phyloP scores from a whole-genome alignment of 23 tunicate genomes.

The Ciona savignyi region DNA sequence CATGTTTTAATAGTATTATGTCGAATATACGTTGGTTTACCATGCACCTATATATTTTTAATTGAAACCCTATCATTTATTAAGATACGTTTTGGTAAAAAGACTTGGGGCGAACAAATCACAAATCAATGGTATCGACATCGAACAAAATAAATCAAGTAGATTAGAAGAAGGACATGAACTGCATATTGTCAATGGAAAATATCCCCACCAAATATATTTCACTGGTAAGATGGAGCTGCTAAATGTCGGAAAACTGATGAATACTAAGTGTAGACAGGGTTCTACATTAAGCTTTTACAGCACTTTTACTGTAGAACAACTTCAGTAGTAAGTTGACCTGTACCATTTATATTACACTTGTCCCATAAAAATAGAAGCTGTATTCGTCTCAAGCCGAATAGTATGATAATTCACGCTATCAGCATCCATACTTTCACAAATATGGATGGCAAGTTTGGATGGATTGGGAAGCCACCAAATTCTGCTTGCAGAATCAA shows the following conservation, averaged over 20 bases:
- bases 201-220: constrained; percentile 47
- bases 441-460: too few relatives aligned
- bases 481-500: too few relatives aligned
- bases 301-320: not conserved
- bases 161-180: constrained; percentile 29
- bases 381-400: too few relatives aligned
- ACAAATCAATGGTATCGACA: constrained; percentile 70
- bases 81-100: constrained; percentile 75
- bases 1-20: too few relatives aligned
- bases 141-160: constrained; percentile 24
- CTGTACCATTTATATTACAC: too few relatives aligned
- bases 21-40: too few relatives aligned
- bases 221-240: constrained; percentile 6
- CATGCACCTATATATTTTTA: too few relatives aligned
- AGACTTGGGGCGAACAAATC: constrained; percentile 66
- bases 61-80: too few relatives aligned
- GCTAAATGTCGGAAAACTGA: not conserved
- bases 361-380: too few relatives aligned
- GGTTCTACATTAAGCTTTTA: not conserved
- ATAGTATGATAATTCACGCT: too few relatives aligned
- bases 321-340: not conserved
- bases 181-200: constrained; percentile 53
- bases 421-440: too few relatives aligned
- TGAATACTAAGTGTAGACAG: not conserved
- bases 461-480: too few relatives aligned